Conservation (phyloP, 2,113 vertebrate species). For the Theropithecus gelada region DNA sequence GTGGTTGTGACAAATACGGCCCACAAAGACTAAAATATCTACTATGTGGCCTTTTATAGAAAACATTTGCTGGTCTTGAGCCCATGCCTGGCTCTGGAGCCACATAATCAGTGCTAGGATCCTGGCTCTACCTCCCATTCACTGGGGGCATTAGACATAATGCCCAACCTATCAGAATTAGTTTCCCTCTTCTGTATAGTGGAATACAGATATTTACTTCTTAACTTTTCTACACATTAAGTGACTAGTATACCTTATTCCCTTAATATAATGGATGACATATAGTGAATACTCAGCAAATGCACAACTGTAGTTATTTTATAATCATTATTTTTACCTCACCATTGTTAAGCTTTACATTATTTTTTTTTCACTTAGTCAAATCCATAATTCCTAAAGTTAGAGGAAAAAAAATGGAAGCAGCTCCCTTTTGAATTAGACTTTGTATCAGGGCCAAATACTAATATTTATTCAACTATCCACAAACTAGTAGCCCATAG, state of each 20-base stretch:
- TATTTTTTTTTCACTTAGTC: not conserved
- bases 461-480: not conserved
- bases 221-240: not conserved
- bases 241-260: not conserved
- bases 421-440: not conserved
- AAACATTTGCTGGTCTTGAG: not conserved
- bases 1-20: not conserved
- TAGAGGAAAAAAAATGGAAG: not conserved
- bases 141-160: not conserved
- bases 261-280: not conserved
- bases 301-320: not conserved
- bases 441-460: not conserved
- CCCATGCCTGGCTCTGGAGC: not conserved
- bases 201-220: not conserved
- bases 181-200: not conserved
- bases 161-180: not conserved
- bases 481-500: not conserved
- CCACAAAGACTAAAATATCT: not conserved
- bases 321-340: constrained; percentile 11
- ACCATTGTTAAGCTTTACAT: not conserved
- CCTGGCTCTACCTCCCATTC: not conserved
- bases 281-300: not conserved
- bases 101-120: not conserved
- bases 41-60: not conserved
- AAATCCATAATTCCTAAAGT: not conserved